A percentile compares a stretch with the other conserved stretches of the same genome.
phyloP scores from a whole-genome alignment of 2,888 invertebrate species.

The Patella caerulea region DNA sequence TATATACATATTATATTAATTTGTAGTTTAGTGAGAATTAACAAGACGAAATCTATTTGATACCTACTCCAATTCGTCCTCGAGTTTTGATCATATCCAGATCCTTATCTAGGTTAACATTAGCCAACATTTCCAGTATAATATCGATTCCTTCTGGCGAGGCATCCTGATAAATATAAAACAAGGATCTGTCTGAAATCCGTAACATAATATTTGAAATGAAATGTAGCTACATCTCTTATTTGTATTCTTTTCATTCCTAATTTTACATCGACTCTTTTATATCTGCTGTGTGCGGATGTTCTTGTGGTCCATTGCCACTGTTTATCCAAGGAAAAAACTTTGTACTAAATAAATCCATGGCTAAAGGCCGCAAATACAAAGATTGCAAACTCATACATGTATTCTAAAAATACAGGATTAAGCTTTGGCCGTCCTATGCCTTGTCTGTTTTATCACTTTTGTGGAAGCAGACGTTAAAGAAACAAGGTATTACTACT shows the following conservation, averaged over 20 bases:
- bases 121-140: slow-evolving; percentile 75
- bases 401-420: no score
- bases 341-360: slow-evolving; percentile 52
- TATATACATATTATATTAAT: no score
- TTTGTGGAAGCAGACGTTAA: no score
- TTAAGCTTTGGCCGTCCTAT: no score
- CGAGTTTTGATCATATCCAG: slow-evolving; percentile 64
- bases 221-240: neutral
- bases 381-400: no score
- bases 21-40: no score
- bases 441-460: no score
- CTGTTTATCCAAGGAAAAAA: slow-evolving; percentile 71
- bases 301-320: slow-evolving; percentile 64
- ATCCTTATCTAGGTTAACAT: slow-evolving; percentile 73
- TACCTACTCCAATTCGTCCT: slow-evolving; percentile 71
- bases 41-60: neutral
- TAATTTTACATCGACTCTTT: no score
- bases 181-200: neutral
- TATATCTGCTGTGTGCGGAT: no score
- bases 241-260: slow-evolving; percentile 38
- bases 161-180: neutral
- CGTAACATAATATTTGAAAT: neutral
- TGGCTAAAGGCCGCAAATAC: no score
- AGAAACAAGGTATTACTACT: no score
- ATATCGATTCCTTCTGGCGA: slow-evolving; percentile 71